Base-by-base conservation (phyloP, 2,797 vertebrate species). In the Lates japonicus region DNA sequence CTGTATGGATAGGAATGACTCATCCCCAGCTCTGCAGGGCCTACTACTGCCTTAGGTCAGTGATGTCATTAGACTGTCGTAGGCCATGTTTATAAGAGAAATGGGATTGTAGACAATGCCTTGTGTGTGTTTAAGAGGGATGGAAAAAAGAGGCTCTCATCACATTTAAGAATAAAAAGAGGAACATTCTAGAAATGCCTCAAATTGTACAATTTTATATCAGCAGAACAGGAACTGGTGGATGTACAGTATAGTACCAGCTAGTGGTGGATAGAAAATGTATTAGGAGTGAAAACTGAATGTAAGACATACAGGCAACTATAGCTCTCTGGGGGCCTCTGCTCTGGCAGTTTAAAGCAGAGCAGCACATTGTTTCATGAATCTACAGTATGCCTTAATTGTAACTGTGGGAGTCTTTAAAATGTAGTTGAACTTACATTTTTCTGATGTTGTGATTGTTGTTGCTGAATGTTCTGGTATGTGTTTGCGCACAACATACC, bases 311-410 rank as follows among this genome's bases (percentile, higher is more conserved):
- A 16, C 3, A 57, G 6, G 29, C 20, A 78, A 25, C 12, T 44
- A 10, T 11, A 69, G 85, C 87, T 84, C 86, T 90, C 49, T 86
- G 55, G 58, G 29, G 76, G 63, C 91, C 88, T 85, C 94, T 95
- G 83, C 84, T n/a, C n/a, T 90, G 94, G 86, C 4, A 16, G 14
- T 14, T 33, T 2, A 10, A 13, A 48, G 76, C 44, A 74, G 12
- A 57, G 70, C 80, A 85, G 29, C 42, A 44, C 39, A 44, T 3
- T 48, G 1, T 25, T 42, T 44, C 17, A 25, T 41, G 2, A 3
- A 13, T 20, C 22, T 14, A 12, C 10, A 20, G 7, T 19, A 12
- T 60, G 5, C 1, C 0, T 42, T 39, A 1, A n/a, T 35, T 35
- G 11, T 12, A 35, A 20, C 14, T 67, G 13, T 22, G 39, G 5